Evolutionary conservation across 2,113 vertebrate genomes (phyloP).

Genomic region (Tragelaphus scriptus): DNA sequence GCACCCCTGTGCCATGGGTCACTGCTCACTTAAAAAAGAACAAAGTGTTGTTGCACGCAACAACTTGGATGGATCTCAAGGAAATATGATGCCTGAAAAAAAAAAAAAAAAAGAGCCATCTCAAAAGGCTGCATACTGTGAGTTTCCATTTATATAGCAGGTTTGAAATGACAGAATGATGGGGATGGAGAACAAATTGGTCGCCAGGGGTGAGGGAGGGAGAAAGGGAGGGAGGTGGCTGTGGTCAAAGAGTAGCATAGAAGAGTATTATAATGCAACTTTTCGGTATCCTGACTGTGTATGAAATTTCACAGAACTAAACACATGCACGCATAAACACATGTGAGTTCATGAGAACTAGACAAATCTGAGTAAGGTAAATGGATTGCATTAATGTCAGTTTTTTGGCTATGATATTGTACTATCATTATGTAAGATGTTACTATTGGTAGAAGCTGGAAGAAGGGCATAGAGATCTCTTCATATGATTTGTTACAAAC

Average conservation of each 20-base stretch:
- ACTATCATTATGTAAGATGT: background rate
- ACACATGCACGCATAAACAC: background rate
- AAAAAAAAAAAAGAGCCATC: background rate
- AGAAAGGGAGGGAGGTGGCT: background rate
- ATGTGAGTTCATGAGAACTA: background rate
- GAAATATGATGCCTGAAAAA: background rate
- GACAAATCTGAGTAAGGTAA: background rate
- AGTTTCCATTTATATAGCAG: background rate
- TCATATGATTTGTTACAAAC: background rate
- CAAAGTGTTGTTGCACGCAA: background rate
- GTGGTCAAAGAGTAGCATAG: background rate
- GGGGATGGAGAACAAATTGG: background rate
- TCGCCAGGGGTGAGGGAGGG: background rate
- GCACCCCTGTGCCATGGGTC: too few species aligned
- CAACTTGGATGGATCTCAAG: background rate
- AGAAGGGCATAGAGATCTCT: background rate
- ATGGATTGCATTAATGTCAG: background rate
- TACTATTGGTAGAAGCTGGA: background rate
- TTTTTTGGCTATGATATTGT: background rate
- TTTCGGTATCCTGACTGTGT: background rate
- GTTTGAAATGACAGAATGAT: background rate
- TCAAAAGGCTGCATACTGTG: background rate
- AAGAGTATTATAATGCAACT: background rate
- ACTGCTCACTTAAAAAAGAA: background rate
- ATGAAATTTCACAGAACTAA: background rate